Base-by-base conservation (phyloP, 2,888 invertebrate species). In the Drosophila pullipes region DNA sequence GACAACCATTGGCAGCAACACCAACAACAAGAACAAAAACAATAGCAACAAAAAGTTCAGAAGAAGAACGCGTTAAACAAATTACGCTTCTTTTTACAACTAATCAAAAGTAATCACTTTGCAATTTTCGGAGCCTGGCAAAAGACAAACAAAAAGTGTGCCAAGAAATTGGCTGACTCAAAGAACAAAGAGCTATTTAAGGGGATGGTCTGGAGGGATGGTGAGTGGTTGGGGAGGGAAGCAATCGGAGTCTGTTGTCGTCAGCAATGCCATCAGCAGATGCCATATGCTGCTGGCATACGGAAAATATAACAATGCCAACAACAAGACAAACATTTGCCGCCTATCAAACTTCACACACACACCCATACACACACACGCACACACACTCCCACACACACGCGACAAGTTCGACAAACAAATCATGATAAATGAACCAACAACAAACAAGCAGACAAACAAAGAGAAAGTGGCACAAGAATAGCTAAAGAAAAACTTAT, bases 81-180 rank as follows among this genome's bases (percentile, higher is more conserved):
- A 86, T 86, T 90, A 88, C 86, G 76, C 78, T 87, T 82, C 91
- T 91, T 88, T 91, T 85, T 81, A 77, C 87, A 91, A 88, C 87
- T 91, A 88, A 88, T 88, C 87, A 88, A 88, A 88, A 88, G 87
- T 91, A 88, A 88, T 88, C 87, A 88, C 91, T 91, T 89, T 88
- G 87, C 91, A 90, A 88, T 86, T 86, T 86, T 82, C 68, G 69
- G 41, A 58, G 80, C 75, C 74, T 74, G 71, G 59, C 71, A 66
- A 72, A 87, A 88, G 78, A 89, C 91, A 88, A 91, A 88, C 84
- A 91, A 77, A 87, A 88, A 91, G 76, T 86, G 70, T 66, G 77
- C 64, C 70, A 61, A 76, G 69, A 74, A 91, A 83, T 69, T 81
- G 78, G 76, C 78, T 82, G 78, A 78, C 89, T 77, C 84, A 83